Conservation (phyloP, 2,888 invertebrate genomes). For the Dastarcus helophoroides region DNA sequence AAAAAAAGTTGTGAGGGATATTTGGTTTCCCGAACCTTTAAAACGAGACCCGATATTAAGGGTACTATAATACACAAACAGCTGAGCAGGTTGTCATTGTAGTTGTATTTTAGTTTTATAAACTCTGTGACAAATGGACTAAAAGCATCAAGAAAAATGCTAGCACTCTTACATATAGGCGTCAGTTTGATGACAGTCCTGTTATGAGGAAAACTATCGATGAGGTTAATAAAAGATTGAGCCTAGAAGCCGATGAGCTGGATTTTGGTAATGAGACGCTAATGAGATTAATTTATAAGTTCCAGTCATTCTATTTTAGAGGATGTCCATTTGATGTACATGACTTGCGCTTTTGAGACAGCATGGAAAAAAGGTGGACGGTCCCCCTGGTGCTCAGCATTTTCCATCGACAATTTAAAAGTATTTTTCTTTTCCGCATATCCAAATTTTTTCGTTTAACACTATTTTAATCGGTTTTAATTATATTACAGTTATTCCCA, state of each 20-base stretch:
- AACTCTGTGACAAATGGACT: conserved; percentile 32
- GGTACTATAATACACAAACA: conserved; percentile 19
- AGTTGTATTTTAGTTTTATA: conserved; percentile 33
- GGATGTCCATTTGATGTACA: conserved; percentile 53
- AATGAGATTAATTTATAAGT: conserved; percentile 3
- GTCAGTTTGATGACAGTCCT: conserved; percentile 23
- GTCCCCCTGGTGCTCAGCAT: conserved; percentile 73
- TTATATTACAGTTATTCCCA: too few species aligned
- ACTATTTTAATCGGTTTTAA: too few species aligned
- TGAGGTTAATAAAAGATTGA: conserved; percentile 48
- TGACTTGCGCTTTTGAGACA: conserved; percentile 69
- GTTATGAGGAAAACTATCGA: conserved; percentile 43
- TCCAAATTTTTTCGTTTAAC: not conserved
- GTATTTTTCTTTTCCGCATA: too few species aligned
- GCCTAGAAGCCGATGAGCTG: conserved; percentile 41
- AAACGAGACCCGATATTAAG: conserved; percentile 37
- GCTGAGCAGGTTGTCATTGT: not conserved
- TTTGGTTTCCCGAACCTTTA: conserved; percentile 53
- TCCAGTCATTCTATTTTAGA: conserved; percentile 34
- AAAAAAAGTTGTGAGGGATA: conserved; percentile 44
- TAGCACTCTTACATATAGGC: conserved; percentile 20
- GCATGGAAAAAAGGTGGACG: conserved; percentile 53
- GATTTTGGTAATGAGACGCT: conserved; percentile 39
- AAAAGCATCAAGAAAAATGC: conserved; percentile 29
- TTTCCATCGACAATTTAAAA: conserved; percentile 49